Percentiles rank a stretch among this genome's conserved stretches.
phyloP scores from a whole-genome alignment of 1,140 invertebrate species.

The Bathynomus jamesi region DNA sequence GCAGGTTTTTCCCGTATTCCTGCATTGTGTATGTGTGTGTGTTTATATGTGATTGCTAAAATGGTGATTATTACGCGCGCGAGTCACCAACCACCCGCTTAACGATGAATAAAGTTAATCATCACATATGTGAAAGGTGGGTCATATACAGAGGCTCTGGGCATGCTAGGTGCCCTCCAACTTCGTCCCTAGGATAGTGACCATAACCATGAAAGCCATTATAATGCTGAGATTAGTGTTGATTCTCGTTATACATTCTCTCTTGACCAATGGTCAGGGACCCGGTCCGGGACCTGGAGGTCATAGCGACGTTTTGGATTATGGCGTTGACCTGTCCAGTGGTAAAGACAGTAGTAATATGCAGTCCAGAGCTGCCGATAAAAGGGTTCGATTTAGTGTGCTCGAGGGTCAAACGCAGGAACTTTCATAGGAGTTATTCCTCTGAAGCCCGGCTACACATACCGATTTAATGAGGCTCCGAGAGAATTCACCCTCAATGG shows the following conservation, averaged over 20 bases:
- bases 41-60: too few species aligned
- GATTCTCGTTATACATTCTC: slow-evolving; percentile 38
- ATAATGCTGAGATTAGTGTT: slow-evolving; percentile 38
- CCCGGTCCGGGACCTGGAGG: slow-evolving; percentile 36
- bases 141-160: slow-evolving; percentile 23
- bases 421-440: slow-evolving; percentile 76
- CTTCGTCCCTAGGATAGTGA: slow-evolving; percentile 19
- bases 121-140: slow-evolving; percentile 22
- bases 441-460: slow-evolving; percentile 74
- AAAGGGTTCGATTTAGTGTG: slow-evolving; percentile 72
- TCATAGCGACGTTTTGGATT: background rate
- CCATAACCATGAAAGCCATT: slow-evolving; percentile 20
- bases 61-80: slow-evolving; percentile 22
- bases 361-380: slow-evolving; percentile 78
- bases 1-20: slow-evolving; percentile 12
- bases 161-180: slow-evolving; percentile 12
- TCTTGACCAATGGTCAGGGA: slow-evolving; percentile 40
- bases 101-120: slow-evolving; percentile 25
- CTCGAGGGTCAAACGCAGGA: slow-evolving; percentile 69
- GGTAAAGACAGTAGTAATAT: slow-evolving; percentile 57
- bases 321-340: slow-evolving; percentile 13
- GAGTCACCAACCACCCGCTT: slow-evolving; percentile 7
- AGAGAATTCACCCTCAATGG: slow-evolving; percentile 71
- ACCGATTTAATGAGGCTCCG: slow-evolving; percentile 82
- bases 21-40: too few species aligned